Evolutionary conservation across 1,140 invertebrate species (phyloP), one percentile per base, ranked within the genome.

Genomic region (Halesus radiatus): DNA sequence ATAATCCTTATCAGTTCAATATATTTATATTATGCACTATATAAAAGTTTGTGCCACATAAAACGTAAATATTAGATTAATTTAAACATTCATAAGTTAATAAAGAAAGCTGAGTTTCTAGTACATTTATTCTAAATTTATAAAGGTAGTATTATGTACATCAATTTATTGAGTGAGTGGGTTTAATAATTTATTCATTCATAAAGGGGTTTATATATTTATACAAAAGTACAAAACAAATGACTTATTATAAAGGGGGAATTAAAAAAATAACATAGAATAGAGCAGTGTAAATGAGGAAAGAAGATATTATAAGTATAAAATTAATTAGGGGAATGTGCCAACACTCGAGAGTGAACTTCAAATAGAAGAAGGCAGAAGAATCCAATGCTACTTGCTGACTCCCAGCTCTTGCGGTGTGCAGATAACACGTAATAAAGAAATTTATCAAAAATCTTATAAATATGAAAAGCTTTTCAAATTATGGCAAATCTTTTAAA

Each of bases 211-310:
- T 66, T 60, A 80, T 32, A 60, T 72, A 53, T 80, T 80, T 74
- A 70, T 81, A 81, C 80, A 81, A 81, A 81, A 81, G 76, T 81
- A 81, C 76, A 81, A 81, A 81, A 81, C 64, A 75, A 62, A 50
- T 75, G 66, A 45, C 62, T 78, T 73, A 76, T 78, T 74, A 53
- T 74, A 81, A 45, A 77, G 50, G 26, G n/a, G 29, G 22, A 50
- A 60, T 76, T 22, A 13, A 76, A 76, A 56, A 32, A 70, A 70
- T 72, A 72, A 66, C 26, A 72, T 23, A 72, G 68, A 52, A 72
- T 45, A 23, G 68, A 18, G 32, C 23, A 50, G 37, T 45, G 37
- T 45, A 72, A 72, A 23, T 50, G 15, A n/a, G 16, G 7, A 72
- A 72, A 50, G 45, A 52, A 66, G 5, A 7, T 32, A 18, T 22